A percentile compares a stretch with the other conserved stretches of the same genome.
These are phyloP conservation scores for Zophobas morio DNA, from an alignment of 1,140 invertebrate species.

Conservation along the genomic window DNA sequence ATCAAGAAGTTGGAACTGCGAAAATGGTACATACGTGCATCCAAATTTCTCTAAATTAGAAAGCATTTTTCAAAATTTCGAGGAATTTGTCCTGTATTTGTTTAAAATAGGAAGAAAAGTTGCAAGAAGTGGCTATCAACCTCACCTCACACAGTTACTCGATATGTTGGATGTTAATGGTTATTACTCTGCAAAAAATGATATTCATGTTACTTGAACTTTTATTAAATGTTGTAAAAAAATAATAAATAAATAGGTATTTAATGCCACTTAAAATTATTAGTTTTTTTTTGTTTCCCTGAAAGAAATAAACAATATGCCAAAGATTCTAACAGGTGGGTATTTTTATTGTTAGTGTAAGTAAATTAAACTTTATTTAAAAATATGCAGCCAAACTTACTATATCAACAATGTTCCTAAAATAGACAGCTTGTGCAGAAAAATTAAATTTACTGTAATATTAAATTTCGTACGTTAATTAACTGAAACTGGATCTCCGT, in stretches of 20 bases:
- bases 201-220: slow-evolving; percentile 25
- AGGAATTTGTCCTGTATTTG: slow-evolving; percentile 63
- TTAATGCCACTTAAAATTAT: not conserved
- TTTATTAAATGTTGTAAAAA: slow-evolving; percentile 14
- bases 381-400: no score
- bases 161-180: slow-evolving; percentile 64
- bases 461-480: no score
- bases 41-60: slow-evolving; percentile 64
- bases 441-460: no score
- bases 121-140: slow-evolving; percentile 62
- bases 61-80: slow-evolving; percentile 64
- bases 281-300: no score
- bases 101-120: slow-evolving; percentile 63
- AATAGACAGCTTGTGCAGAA: no score
- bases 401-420: no score
- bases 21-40: slow-evolving; percentile 60
- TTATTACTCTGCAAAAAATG: slow-evolving; percentile 59
- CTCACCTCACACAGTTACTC: slow-evolving; percentile 62
- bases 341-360: no score
- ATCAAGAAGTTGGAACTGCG: slow-evolving; percentile 60
- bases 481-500: no score
- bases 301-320: no score
- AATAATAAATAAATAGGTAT: not conserved
- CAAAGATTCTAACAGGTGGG: no score
- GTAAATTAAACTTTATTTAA: no score